Conservation (phyloP, 2,113 vertebrate species). For the Micronycteris hirsuta region DNA sequence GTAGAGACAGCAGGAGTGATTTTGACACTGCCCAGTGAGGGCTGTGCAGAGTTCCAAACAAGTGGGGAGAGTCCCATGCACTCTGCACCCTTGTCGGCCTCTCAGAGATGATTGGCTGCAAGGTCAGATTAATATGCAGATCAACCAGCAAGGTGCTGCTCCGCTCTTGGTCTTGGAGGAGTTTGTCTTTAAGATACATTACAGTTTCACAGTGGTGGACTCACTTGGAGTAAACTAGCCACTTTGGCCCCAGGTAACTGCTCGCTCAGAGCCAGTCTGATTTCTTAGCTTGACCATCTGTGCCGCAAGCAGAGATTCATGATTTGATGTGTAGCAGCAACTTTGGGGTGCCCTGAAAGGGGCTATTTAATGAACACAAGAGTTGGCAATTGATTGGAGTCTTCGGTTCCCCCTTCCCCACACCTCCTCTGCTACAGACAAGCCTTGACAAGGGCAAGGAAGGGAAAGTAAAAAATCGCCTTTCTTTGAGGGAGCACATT, state of each 20-base stretch:
- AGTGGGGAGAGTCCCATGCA: constrained; percentile 79
- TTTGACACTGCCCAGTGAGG: constrained; percentile 77
- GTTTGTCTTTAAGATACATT: constrained; percentile 42
- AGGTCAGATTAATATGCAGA: constrained; percentile 78
- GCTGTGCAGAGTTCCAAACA: constrained; percentile 69
- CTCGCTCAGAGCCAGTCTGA: not conserved
- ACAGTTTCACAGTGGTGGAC: not conserved
- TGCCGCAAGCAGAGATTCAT: constrained; percentile 41
- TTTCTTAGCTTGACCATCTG: constrained; percentile 46
- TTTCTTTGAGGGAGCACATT: not conserved
- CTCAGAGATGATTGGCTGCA: constrained; percentile 62
- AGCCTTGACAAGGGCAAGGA: not conserved
- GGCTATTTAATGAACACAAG: not conserved
- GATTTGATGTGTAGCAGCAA: not conserved
- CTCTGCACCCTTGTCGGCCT: constrained; percentile 61
- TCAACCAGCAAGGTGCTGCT: constrained; percentile 61
- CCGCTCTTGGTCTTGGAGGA: not conserved
- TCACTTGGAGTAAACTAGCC: not conserved
- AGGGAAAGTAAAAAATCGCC: not conserved
- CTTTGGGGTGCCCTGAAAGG: constrained; percentile 5
- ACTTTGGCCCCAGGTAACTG: not conserved
- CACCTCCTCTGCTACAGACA: not conserved
- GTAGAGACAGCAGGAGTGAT: constrained; percentile 86
- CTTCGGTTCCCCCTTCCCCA: not conserved
- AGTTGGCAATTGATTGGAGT: not conserved